Evolutionary conservation across 2,797 vertebrate species (phyloP).

Genomic region (Chelmon rostratus): DNA sequence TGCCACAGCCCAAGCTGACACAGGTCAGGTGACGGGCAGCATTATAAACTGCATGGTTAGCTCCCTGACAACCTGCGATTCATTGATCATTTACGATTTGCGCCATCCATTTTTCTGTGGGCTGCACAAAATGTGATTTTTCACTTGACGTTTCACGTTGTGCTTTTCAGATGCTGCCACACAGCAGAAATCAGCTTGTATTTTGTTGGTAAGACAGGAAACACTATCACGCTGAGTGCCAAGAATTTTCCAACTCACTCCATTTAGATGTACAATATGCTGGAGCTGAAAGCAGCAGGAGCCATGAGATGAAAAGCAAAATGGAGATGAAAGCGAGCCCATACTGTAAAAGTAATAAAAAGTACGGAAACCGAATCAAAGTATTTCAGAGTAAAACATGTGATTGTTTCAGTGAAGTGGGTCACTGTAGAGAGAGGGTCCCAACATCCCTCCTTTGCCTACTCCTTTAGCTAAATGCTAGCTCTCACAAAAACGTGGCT

Average conservation of each 20-base stretch:
- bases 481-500: conserved; percentile 11
- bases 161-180: not conserved
- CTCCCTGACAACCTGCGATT: conserved; percentile 17
- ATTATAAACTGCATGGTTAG: conserved; percentile 16
- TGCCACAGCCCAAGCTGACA: conserved; percentile 22
- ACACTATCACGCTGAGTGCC: not conserved
- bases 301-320: conserved; percentile 36
- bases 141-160: not conserved
- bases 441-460: conserved; percentile 21
- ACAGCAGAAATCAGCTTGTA: not conserved
- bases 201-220: conserved; percentile 8
- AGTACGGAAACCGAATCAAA: conserved; percentile 29
- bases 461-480: conserved; percentile 34
- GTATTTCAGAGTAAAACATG: conserved; percentile 44
- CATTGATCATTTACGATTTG: conserved; percentile 29
- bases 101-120: not conserved
- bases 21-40: conserved; percentile 42
- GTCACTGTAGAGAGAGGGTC: conserved; percentile 24
- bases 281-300: conserved; percentile 5
- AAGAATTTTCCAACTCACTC: not conserved
- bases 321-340: conserved; percentile 32
- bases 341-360: conserved; percentile 44
- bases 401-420: conserved; percentile 51
- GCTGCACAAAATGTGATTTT: not conserved
- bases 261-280: conserved; percentile 9